Conservation (phyloP, 2,797 vertebrate species). For the Phataginus tricuspis region DNA sequence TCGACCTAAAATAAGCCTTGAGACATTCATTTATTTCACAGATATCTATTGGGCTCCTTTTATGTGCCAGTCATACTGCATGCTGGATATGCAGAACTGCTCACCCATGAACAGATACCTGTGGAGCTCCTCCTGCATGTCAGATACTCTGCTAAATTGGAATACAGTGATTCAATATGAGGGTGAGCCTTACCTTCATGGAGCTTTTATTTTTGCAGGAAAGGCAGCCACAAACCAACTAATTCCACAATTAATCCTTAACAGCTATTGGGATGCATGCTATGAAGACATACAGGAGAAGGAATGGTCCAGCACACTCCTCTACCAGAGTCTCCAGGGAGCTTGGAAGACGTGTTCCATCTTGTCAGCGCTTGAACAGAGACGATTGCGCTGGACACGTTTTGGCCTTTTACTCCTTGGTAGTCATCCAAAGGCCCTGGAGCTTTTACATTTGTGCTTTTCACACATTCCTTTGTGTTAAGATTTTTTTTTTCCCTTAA, state of each 20-base stretch:
- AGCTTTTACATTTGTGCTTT: constrained; percentile 63
- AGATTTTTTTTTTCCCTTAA: constrained; percentile 41
- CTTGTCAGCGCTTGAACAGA: constrained; percentile 57
- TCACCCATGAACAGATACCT: not conserved
- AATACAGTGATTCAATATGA: fast-evolving
- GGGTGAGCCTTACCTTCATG: fast-evolving
- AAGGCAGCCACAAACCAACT: not conserved
- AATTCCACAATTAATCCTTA: not conserved
- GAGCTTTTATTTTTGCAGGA: not conserved
- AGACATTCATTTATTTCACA: not conserved
- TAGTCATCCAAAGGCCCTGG: constrained; percentile 59
- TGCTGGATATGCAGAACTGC: not conserved
- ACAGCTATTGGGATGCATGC: not conserved
- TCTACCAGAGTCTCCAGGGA: not conserved
- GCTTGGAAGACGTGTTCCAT: constrained; percentile 3
- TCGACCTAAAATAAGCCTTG: not conserved
- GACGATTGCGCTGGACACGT: constrained; percentile 54
- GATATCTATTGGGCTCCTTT: not conserved
- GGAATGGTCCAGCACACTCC: not conserved
- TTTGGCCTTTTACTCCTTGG: constrained; percentile 50
- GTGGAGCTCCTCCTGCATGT: fast-evolving
- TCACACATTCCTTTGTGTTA: constrained; percentile 79
- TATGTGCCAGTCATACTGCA: not conserved
- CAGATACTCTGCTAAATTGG: not conserved
- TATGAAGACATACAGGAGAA: not conserved